phyloP scores from a whole-genome alignment of 2,113 vertebrate genomes.

The Leucoraja erinaceus region DNA sequence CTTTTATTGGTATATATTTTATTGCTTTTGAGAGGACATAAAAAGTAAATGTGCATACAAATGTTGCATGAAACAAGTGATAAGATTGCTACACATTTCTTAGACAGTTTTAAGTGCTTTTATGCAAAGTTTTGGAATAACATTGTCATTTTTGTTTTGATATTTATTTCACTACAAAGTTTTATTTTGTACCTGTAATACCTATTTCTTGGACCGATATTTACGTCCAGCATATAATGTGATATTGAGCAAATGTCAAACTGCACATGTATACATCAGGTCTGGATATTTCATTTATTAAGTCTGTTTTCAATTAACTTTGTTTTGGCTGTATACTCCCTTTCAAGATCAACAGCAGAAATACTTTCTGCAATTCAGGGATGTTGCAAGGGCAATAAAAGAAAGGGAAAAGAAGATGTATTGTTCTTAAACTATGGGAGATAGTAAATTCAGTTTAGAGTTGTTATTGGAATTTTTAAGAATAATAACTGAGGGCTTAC shows the following conservation, averaged over 20 bases:
- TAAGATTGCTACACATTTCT: background rate
- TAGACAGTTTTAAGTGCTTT: background rate
- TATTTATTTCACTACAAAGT: background rate
- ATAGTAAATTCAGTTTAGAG: background rate
- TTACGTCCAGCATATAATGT: background rate
- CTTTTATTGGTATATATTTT: background rate
- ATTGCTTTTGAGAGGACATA: background rate
- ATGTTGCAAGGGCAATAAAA: background rate
- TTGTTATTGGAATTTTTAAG: background rate
- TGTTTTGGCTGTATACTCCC: background rate
- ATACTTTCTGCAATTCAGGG: background rate
- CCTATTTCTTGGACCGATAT: background rate
- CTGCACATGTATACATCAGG: background rate
- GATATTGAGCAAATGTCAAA: background rate
- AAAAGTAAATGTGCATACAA: background rate
- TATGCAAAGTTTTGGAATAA: background rate
- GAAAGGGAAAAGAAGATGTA: constrained; percentile 16
- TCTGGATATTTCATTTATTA: constrained; percentile 32
- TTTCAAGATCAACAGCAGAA: background rate
- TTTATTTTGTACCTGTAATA: background rate
- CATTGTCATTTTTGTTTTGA: background rate
- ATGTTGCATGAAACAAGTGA: constrained; percentile 6
- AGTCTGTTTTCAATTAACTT: constrained; percentile 6
- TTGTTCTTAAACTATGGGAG: background rate
- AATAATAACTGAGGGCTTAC: background rate